Conservation (phyloP, 2,888 invertebrate genomes). For the Melanostoma scalare region DNA sequence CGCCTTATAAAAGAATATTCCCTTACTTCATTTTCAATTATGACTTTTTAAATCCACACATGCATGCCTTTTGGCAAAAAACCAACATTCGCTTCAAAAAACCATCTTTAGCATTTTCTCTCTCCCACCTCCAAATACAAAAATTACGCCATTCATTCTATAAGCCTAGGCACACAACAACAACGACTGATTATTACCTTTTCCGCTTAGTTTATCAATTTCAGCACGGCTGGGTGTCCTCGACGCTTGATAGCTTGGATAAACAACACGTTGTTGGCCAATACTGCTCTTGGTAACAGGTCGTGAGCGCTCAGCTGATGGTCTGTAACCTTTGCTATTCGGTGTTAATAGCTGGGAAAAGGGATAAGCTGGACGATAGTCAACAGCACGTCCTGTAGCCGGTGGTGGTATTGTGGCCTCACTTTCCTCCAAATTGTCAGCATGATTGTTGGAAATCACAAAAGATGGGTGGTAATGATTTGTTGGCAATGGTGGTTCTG, state of each 20-base stretch:
- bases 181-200: constrained; percentile 71
- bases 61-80: too few relatives aligned
- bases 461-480: constrained; percentile 59
- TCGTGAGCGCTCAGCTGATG: constrained; percentile 53
- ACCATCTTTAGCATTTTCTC: not conserved
- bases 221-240: constrained; percentile 75
- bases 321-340: constrained; percentile 71
- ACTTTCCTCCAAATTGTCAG: constrained; percentile 45
- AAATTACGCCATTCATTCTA: constrained; percentile 24
- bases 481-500: constrained; percentile 40
- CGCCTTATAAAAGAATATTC: too few relatives aligned
- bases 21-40: too few relatives aligned
- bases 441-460: constrained; percentile 41
- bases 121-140: not conserved
- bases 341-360: constrained; percentile 78
- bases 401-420: constrained; percentile 54
- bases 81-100: not conserved
- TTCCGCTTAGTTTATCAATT: constrained; percentile 76
- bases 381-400: constrained; percentile 79
- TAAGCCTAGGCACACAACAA: constrained; percentile 16
- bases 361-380: constrained; percentile 79
- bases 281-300: constrained; percentile 35
- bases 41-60: too few relatives aligned
- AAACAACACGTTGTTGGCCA: constrained; percentile 66
- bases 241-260: constrained; percentile 71